These are phyloP conservation scores for Antheraea pernyi DNA, from an alignment of 1,140 invertebrate species.

Conservation along the genomic window DNA sequence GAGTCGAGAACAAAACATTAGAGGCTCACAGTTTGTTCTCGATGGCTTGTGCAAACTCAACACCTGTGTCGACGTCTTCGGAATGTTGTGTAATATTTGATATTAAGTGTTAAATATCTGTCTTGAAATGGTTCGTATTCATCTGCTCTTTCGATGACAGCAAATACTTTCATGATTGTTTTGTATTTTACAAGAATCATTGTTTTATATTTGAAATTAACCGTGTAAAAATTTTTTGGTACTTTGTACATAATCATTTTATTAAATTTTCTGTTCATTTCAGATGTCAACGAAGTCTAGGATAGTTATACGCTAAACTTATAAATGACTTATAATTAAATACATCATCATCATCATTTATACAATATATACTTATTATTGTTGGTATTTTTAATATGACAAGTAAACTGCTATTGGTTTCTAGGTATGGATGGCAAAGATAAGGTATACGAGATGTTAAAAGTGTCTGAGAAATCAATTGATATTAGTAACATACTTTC, in stretches of 20 bases:
- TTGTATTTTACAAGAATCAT: not conserved
- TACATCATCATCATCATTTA: too few relatives aligned
- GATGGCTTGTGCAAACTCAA: conserved; percentile 32
- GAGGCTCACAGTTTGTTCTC: conserved; percentile 35
- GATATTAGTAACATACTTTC: too few relatives aligned
- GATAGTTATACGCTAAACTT: too few relatives aligned
- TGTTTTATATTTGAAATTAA: not conserved
- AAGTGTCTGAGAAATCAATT: too few relatives aligned
- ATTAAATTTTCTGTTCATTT: too few relatives aligned
- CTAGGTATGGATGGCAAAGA: too few relatives aligned
- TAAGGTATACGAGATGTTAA: too few relatives aligned
- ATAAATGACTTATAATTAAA: too few relatives aligned
- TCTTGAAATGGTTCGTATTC: not conserved
- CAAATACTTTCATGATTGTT: not conserved
- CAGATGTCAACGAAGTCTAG: too few relatives aligned
- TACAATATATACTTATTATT: too few relatives aligned
- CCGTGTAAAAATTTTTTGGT: not conserved
- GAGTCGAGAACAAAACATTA: conserved; percentile 53
- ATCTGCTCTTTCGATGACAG: not conserved
- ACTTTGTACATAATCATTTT: not conserved
- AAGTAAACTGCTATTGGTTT: too few relatives aligned
- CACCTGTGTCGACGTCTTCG: conserved; percentile 2
- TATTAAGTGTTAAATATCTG: conserved; percentile 1
- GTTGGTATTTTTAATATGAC: too few relatives aligned
- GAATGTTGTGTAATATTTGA: conserved; percentile 4